Percentiles rank a stretch among this genome's conserved stretches.
Evolutionary conservation across 1,140 invertebrate species (phyloP).

Genomic region (Aphidius gifuensis): DNA sequence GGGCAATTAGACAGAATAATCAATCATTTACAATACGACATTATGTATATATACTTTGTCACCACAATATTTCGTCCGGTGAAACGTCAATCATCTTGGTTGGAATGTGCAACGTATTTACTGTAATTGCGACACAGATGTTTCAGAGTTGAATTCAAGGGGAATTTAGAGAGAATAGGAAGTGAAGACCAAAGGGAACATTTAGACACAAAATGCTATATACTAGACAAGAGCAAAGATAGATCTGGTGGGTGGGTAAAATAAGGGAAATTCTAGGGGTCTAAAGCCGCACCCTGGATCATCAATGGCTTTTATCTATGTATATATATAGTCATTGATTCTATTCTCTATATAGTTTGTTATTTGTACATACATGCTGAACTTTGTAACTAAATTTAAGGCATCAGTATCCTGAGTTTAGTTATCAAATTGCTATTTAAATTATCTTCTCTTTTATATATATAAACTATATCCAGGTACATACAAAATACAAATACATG

Average conservation of each 20-base stretch:
- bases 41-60: conserved; percentile 8
- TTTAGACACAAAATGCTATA: not conserved
- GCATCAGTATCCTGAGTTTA: conserved; percentile 45
- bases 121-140: conserved; percentile 51
- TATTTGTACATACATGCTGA: conserved; percentile 39
- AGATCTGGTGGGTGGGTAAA: conserved; percentile 17
- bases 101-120: conserved; percentile 35
- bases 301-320: conserved; percentile 7
- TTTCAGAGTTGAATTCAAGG: conserved; percentile 30
- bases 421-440: not conserved
- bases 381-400: conserved; percentile 48
- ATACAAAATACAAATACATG: too few relatives aligned
- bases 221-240: conserved; percentile 19
- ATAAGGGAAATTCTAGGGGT: not conserved
- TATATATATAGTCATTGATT: conserved; percentile 13
- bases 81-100: conserved; percentile 28
- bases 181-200: too few relatives aligned
- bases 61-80: conserved; percentile 20
- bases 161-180: too few relatives aligned
- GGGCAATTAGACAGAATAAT: not conserved
- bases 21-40: conserved; percentile 6
- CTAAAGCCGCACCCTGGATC: conserved; percentile 12
- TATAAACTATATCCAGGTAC: too few relatives aligned
- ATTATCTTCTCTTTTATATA: not conserved
- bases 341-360: conserved; percentile 29